Evolutionary conservation across 2,888 invertebrate genomes (phyloP), one percentile per base, ranked within the genome.

Genomic region (Agrotis segetum): DNA sequence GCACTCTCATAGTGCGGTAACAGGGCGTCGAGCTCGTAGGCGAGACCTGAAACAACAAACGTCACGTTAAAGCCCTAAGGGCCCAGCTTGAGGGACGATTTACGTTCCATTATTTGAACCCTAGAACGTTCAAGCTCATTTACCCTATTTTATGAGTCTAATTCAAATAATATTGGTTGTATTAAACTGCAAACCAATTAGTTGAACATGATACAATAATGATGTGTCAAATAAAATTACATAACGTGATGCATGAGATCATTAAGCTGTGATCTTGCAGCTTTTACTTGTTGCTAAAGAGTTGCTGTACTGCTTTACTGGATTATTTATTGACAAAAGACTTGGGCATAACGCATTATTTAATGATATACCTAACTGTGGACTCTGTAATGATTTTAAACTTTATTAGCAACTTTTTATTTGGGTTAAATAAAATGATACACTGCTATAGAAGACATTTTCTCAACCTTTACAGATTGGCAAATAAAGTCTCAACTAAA

Each of bases 1-100:
- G 92, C 92, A 94, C 92, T 96, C 91, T 93, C 96, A 96, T 96
- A 95, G 92, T 95, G 95, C 91, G 93, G 82, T 84, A 87, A 89
- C 93, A 88, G 90, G 89, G 87, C 81, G 81, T 85, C 81, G 87
- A 87, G 87, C 88, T 89, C 85, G 85, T 85, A 84, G 88, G 75
- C 85, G 90, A 93, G 91, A 95, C 91, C 96, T 96, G 95, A 64
- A 96, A 96, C 93, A 95, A 96, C 87, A 89, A 91, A 89, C 81
- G 89, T 85, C 81, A 88, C 73, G 81, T 86, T 90, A 83, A 79
- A 81, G 74, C 83, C 81, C 34, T 56, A 62, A 55, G 75, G 79
- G 79, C 82, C 69, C 66, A 21, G 52, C 73, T 65, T 66, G 44
- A 74, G 52, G 60, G 76, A 58, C 56, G 62, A 77, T 73, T 70